phyloP scores from a whole-genome alignment of 2,113 vertebrate species.

The Macquaria ambigua region DNA sequence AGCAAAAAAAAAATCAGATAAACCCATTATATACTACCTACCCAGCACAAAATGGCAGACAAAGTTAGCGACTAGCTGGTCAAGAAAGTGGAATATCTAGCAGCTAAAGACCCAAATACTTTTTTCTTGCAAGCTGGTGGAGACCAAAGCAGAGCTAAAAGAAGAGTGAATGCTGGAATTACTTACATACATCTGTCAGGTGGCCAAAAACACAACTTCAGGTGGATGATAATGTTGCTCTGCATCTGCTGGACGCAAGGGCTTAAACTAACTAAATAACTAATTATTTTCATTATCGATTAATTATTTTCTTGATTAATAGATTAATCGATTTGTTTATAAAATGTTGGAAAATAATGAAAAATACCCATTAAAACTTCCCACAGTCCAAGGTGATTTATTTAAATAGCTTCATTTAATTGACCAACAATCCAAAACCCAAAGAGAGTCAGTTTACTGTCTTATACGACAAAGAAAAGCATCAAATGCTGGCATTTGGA shows the following conservation, averaged over 20 bases:
- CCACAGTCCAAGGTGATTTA: not conserved
- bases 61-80: not conserved
- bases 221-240: not conserved
- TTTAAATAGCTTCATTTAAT: too few relatives aligned
- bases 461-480: not conserved
- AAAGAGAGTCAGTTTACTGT: not conserved
- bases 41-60: too few relatives aligned
- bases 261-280: not conserved
- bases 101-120: not conserved
- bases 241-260: not conserved
- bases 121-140: too few relatives aligned
- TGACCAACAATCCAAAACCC: too few relatives aligned
- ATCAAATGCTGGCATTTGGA: too few relatives aligned
- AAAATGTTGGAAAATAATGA: not conserved
- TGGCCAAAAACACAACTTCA: too few relatives aligned
- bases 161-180: too few relatives aligned
- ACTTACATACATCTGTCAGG: too few relatives aligned
- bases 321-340: not conserved
- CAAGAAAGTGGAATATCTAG: not conserved
- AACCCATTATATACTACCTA: too few relatives aligned
- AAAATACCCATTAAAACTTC: not conserved
- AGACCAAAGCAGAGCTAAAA: too few relatives aligned
- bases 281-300: not conserved
- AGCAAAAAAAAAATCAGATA: too few relatives aligned
- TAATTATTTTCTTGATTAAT: not conserved